Base-by-base conservation (phyloP, 2,797 vertebrate genomes). In the Pyrrhura leucotis region DNA sequence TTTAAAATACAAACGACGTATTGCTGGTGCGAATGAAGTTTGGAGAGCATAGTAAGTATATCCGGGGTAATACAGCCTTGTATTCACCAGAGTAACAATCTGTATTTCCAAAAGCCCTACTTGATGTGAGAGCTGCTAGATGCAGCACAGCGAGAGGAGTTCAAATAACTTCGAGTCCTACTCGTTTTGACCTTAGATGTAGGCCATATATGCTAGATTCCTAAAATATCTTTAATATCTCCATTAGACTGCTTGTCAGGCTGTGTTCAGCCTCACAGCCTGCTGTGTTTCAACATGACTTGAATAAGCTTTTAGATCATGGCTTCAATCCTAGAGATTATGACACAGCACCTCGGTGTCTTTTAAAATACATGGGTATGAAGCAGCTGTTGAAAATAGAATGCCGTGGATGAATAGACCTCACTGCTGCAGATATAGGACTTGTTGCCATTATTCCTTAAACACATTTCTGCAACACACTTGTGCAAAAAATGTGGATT, bases 311-410 rank as follows among this genome's bases (percentile, higher is more conserved):
- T 93, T 96, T 76, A 89, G 56, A 68, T 74, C 44, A 58, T 40
- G 42, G 10, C 83, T 96, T 94, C 93, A 93, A 93, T 96, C 89
- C 88, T 74, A 68, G 66, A 94, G 82, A 96, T 91, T 95, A 78
- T 95, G 83, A 96, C 79, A 77, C 58, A 93, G 40, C 82, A 89
- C 68, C 69, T 66, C 35, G 2, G 28, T 79, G 14, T 83, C 80
- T 69, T 93, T 88, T 93, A 86, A 92, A 95, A 86, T 65, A 73
- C 35, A 53, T 19, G 51, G 33, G 23, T 76, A 84, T 61, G 85
- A 91, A 91, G 67, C 83, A 95, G 92, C 90, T 94, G 88, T 94
- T 95, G 77, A 94, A 91, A 95, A 90, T 71, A 72, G 59, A 85
- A 94, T 82, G 66, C 76, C n/a, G 23, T 20, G 47, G 69, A 78